Evolutionary conservation across 2,797 vertebrate genomes (phyloP).

Genomic region (Galagoides demidoff): DNA sequence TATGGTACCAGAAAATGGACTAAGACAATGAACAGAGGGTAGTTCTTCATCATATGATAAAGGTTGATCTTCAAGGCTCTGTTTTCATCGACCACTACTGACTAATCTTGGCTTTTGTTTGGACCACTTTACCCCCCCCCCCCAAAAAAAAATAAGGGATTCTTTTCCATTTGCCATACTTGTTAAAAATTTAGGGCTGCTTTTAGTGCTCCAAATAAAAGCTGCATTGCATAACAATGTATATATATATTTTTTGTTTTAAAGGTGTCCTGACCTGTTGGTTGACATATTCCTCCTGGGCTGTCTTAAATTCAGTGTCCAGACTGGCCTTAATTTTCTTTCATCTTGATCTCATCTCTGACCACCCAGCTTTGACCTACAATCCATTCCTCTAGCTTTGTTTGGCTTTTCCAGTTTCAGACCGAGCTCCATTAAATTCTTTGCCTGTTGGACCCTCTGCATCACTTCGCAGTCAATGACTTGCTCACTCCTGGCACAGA

Average conservation of each 20-base stretch:
- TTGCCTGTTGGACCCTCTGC: slow-evolving; percentile 61
- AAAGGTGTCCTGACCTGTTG: background rate
- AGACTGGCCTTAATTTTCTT: background rate
- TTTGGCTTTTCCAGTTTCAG: slow-evolving; percentile 40
- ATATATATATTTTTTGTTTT: slow-evolving; percentile 3
- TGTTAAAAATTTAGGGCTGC: slow-evolving; percentile 42
- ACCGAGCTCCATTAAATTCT: slow-evolving; percentile 38
- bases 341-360: slow-evolving; percentile 10
- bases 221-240: background rate
- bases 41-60: slow-evolving; percentile 6
- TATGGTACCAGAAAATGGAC: background rate
- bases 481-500: slow-evolving; percentile 57
- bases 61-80: slow-evolving; percentile 4
- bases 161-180: slow-evolving; percentile 18
- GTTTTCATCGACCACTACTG: background rate
- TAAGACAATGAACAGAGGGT: background rate
- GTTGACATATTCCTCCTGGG: background rate
- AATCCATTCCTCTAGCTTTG: slow-evolving; percentile 1
- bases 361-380: background rate
- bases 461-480: slow-evolving; percentile 64
- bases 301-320: background rate
- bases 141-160: background rate
- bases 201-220: slow-evolving; percentile 39
- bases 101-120: background rate
- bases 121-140: background rate